Percentiles rank a stretch among this genome's conserved stretches.
Evolutionary conservation across 2,888 invertebrate genomes (phyloP).

Genomic region (Flexamia atlantica): DNA sequence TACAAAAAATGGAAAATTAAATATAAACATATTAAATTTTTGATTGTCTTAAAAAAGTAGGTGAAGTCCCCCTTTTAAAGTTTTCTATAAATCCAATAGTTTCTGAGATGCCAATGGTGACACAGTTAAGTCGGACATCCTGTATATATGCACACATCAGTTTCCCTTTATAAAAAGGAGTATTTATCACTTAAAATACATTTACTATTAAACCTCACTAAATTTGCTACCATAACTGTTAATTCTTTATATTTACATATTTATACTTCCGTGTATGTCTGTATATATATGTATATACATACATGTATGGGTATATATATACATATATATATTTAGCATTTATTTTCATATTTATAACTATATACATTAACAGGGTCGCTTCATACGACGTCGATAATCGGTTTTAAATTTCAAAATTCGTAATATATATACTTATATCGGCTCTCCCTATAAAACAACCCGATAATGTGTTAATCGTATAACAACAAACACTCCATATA

Average conservation of each 20-base stretch:
- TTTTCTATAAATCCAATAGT: no score
- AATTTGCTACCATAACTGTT: conserved; percentile 35
- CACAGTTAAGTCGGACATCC: no score
- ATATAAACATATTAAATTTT: no score
- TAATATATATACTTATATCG: conserved; percentile 55
- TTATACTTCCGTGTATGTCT: conserved; percentile 50
- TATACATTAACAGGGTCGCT: conserved; percentile 37
- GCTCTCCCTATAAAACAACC: conserved; percentile 52
- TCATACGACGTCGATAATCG: conserved; percentile 35
- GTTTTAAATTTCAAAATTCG: conserved; percentile 39
- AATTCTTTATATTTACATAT: conserved; percentile 41
- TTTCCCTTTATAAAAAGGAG: not conserved
- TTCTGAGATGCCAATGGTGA: no score
- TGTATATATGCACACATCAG: no score
- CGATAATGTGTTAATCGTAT: conserved; percentile 34
- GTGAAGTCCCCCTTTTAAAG: no score
- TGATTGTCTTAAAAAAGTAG: no score
- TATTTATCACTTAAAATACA: conserved; percentile 48
- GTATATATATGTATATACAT: conserved; percentile 47
- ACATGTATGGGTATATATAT: not conserved
- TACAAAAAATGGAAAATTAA: no score
- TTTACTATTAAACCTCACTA: conserved; percentile 46
- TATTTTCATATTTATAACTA: conserved; percentile 51
- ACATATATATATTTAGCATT: conserved; percentile 12
- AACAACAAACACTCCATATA: conserved; percentile 40